Evolutionary conservation across 2,888 invertebrate genomes (phyloP).

Genomic region (Andrena hattorfiana): DNA sequence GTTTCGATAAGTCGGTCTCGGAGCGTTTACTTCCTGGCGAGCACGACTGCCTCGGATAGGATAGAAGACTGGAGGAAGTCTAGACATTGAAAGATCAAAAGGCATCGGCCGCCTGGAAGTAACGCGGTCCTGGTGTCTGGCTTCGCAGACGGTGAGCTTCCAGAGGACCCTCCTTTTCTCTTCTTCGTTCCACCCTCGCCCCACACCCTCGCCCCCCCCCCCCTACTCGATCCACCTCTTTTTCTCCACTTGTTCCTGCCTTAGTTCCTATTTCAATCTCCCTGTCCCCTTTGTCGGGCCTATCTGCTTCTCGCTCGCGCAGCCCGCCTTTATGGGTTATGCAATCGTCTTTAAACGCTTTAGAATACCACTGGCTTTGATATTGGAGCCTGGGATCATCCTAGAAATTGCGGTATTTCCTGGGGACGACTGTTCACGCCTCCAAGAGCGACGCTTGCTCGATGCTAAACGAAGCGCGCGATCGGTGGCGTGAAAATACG

Average conservation of each 20-base stretch:
- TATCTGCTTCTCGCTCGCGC: constrained; percentile 41
- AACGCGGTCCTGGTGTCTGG: constrained; percentile 76
- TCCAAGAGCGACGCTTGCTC: constrained; percentile 12
- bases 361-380: constrained; percentile 69
- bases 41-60: constrained; percentile 67
- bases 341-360: constrained; percentile 69
- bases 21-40: constrained; percentile 77
- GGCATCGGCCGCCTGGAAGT: constrained; percentile 80
- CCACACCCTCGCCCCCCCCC: constrained; percentile 26
- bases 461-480: constrained; percentile 30
- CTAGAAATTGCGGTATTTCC: constrained; percentile 33
- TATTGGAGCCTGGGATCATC: constrained; percentile 64
- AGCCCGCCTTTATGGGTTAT: constrained; percentile 61
- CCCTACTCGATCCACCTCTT: constrained; percentile 17
- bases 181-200: constrained; percentile 32
- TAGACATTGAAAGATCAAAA: constrained; percentile 81
- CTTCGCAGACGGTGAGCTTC: constrained; percentile 68
- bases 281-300: constrained; percentile 30
- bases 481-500: background rate
- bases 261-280: constrained; percentile 53
- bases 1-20: constrained; percentile 79
- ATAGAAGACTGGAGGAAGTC: constrained; percentile 76
- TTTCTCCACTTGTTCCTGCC: constrained; percentile 27
- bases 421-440: constrained; percentile 4
- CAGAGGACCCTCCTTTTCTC: constrained; percentile 53